These are phyloP conservation scores for Chrysolina oricalcia DNA, from an alignment of 2,888 invertebrate species.

Conservation along the genomic window DNA sequence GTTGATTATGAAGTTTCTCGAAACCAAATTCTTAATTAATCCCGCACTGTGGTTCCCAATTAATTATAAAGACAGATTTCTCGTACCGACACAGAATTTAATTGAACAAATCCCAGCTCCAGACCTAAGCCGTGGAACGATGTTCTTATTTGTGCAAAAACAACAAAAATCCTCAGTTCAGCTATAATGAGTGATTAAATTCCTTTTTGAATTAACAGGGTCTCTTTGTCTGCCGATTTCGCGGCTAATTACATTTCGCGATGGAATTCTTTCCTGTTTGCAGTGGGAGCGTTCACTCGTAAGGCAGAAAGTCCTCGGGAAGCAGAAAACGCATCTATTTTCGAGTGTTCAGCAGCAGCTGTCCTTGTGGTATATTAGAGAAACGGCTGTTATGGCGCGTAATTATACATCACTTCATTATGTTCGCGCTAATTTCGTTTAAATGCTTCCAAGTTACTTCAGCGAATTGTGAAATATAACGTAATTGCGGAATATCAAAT, in stretches of 20 bases:
- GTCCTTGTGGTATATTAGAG: constrained; percentile 61
- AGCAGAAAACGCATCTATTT: constrained; percentile 54
- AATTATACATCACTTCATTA: constrained; percentile 65
- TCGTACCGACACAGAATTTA: constrained; percentile 44
- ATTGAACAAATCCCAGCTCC: constrained; percentile 43
- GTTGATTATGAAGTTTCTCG: constrained; percentile 20
- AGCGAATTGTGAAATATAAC: constrained; percentile 30
- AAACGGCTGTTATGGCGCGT: constrained; percentile 58
- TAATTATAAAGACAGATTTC: constrained; percentile 44
- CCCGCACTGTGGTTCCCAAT: constrained; percentile 41
- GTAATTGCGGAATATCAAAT: constrained; percentile 21
- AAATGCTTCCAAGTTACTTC: constrained; percentile 52
- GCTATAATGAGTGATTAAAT: constrained; percentile 61
- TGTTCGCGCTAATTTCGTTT: constrained; percentile 63
- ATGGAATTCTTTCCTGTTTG: constrained; percentile 50
- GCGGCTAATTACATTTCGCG: constrained; percentile 61
- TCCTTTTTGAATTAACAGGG: constrained; percentile 59
- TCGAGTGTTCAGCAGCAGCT: constrained; percentile 60
- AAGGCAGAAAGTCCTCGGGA: constrained; percentile 22
- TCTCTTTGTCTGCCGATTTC: constrained; percentile 61
- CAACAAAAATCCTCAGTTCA: constrained; percentile 44
- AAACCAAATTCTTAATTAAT: constrained; percentile 42
- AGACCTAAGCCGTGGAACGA: constrained; percentile 34
- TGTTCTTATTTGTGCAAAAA: constrained; percentile 44
- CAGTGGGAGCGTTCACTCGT: constrained; percentile 27